Evolutionary conservation across 2,797 vertebrate species (phyloP).

Genomic region (Rhabdophis nuchalis): DNA sequence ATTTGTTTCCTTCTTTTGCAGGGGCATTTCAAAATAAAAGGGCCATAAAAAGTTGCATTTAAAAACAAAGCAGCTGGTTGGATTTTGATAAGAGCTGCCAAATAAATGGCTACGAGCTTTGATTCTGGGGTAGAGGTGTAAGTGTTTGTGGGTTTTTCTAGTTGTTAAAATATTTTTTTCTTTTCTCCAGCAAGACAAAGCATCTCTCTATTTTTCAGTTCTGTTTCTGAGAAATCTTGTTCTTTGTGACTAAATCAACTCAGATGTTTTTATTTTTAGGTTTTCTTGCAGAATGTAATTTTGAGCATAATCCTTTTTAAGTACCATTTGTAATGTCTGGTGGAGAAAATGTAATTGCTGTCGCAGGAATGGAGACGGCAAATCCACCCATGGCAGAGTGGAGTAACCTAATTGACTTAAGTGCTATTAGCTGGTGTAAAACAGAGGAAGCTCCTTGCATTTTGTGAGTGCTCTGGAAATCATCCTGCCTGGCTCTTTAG

Average conservation of each 20-base stretch:
- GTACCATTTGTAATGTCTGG: neutral
- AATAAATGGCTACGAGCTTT: slow-evolving; percentile 17
- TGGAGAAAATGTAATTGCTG: fast-evolving
- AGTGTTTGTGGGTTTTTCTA: neutral
- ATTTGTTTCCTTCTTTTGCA: slow-evolving; percentile 27
- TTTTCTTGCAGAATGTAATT: slow-evolving; percentile 12
- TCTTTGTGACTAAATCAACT: neutral
- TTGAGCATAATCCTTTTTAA: neutral
- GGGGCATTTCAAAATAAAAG: slow-evolving; percentile 40
- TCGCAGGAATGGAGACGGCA: fast-evolving
- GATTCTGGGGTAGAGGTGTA: neutral
- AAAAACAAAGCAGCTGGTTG: slow-evolving; percentile 25
- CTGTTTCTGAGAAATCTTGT: neutral
- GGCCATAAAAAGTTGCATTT: slow-evolving; percentile 19
- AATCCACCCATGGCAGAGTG: fast-evolving
- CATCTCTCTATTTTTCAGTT: slow-evolving; percentile 12
- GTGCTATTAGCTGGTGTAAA: neutral
- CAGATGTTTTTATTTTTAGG: neutral
- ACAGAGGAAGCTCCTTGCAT: neutral
- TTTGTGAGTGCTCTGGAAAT: neutral
- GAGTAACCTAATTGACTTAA: neutral
- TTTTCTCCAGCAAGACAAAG: neutral
- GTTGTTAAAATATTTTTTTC: neutral
- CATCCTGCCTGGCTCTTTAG: neutral
- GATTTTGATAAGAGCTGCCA: slow-evolving; percentile 1